Evolutionary conservation across 1,140 invertebrate genomes (phyloP).

Genomic region (Drosophila nasuta): DNA sequence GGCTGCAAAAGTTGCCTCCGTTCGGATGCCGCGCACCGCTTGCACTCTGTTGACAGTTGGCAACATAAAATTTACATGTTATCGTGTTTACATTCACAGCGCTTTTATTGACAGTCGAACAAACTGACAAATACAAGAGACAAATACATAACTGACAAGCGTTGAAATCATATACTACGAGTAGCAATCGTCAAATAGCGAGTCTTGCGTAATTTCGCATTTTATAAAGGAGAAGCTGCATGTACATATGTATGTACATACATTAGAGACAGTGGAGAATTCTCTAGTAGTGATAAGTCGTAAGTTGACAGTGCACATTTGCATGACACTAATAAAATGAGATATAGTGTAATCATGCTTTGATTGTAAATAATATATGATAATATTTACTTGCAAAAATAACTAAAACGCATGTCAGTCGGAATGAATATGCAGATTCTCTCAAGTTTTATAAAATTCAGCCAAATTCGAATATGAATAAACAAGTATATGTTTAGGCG

Average conservation of each 20-base stretch:
- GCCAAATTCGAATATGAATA: no score
- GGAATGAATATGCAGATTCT: no score
- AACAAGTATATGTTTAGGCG: no score
- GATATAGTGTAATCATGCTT: no score
- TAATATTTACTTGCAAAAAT: no score
- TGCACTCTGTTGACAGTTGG: constrained; percentile 60
- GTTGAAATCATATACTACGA: background rate
- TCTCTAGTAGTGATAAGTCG: background rate
- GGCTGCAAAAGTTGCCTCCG: constrained; percentile 38
- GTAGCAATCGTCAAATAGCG: background rate
- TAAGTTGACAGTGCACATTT: no score
- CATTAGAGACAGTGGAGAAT: background rate
- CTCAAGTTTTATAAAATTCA: no score
- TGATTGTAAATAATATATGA: no score
- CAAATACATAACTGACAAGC: constrained; percentile 27
- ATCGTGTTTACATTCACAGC: constrained; percentile 60
- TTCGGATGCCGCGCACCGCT: constrained; percentile 6
- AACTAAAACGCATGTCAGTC: no score
- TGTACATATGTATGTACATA: background rate
- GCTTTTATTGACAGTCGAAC: constrained; percentile 65
- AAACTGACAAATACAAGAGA: constrained; percentile 43
- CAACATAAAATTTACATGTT: constrained; percentile 78
- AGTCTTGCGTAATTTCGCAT: constrained; percentile 25
- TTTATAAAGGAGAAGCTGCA: constrained; percentile 8
- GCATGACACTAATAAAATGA: no score